Evolutionary conservation across 1,140 invertebrate genomes (phyloP), one percentile per base, ranked within the genome.

Genomic region (Ostrea edulis): DNA sequence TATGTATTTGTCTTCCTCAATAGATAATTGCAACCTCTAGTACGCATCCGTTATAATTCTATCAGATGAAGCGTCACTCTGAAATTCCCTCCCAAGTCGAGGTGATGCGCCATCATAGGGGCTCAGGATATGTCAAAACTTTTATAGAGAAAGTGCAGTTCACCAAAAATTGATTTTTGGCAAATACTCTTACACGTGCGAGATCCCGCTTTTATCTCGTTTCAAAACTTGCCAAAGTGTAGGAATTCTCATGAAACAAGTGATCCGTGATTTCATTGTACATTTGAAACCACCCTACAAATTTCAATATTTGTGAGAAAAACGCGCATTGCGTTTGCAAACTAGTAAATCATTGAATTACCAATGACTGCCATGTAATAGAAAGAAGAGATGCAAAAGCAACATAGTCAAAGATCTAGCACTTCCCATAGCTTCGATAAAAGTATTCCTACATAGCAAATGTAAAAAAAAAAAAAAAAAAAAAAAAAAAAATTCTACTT

Each of bases 151-250:
- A 77, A 77, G 68, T 77, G 68, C 68, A 77, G 12, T 25, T 29
- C 25, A 77, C 68, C 68, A 77, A 77, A 77, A 77, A 77, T 77
- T 77, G 68, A 77, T 77, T 77, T 77, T 77, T 77, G 68, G 68
- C 68, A 77, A 77, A 25, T 77, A 77, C 25, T 77, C 68, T 9
- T 35, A 77, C 68, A 77, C 68, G 68, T 77, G 68, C 68, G 25
- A 35, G 68, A 77, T 77, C 29, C 68, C 14, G 68, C 25, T 35
- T 77, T 77, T 77, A 77, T 77, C 68, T 77, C 14, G 29, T 77
- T 77, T 77, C 25, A 77, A 77, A 77, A 77, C 68, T 77, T 77
- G 68, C 68, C 68, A 77, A 77, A 77, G 68, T 35, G 68, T 77
- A 77, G 68, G 68, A 77, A 77, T 77, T 77, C 68, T 77, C 68